Evolutionary conservation across 2,888 invertebrate genomes (phyloP), one percentile per base, ranked within the genome.

Genomic region (Mechanitis messenoides): DNA sequence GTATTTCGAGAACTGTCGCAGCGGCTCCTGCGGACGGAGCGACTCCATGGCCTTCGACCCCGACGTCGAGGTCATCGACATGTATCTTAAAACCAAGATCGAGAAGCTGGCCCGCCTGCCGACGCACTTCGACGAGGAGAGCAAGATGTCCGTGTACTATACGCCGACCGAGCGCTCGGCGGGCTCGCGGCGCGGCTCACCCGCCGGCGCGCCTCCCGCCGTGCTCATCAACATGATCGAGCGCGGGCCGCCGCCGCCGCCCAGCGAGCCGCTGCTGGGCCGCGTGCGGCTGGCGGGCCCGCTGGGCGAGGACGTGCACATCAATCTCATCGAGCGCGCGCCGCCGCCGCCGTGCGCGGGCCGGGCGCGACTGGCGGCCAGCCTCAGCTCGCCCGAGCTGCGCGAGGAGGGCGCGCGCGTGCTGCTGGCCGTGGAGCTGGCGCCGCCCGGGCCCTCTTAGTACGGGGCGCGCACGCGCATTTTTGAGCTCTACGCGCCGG

Each of bases 1-100:
- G 59, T 97, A 97, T 86, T 94, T 98, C 79, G 98, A 98, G 82
- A 97, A 97, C 86, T 98, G 98, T 79, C 94, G 97, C 46, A 95
- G 95, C 70, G 95, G 95, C 3, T 94, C 93, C 20, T 95, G 94
- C 84, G 95, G 93, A 3, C 90, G 92, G 42, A 94, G 95, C 69
- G 96, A 96, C 78, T 95, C 95, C 4, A 91, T 92, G 72, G 92
- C 93, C 6, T 93, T 94, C 83, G 93, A 95, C 70, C 91, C 92
- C 2, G 94, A 94, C 74, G 85, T 92, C 54, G 92, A 92, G 71
- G 86, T 91, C 67, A 87, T 93, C 68, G 93, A 94, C 77, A 91
- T 92, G 77, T 94, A 94, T 74, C 92, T 93, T 73, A 94, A 93
- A 79, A 87, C 91, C 53, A 93, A 93, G 77, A 92, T 93, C 63